These are phyloP conservation scores for Tanaodytes sp. DNA, from an alignment of 2,888 invertebrate species.

Conservation along the genomic window DNA sequence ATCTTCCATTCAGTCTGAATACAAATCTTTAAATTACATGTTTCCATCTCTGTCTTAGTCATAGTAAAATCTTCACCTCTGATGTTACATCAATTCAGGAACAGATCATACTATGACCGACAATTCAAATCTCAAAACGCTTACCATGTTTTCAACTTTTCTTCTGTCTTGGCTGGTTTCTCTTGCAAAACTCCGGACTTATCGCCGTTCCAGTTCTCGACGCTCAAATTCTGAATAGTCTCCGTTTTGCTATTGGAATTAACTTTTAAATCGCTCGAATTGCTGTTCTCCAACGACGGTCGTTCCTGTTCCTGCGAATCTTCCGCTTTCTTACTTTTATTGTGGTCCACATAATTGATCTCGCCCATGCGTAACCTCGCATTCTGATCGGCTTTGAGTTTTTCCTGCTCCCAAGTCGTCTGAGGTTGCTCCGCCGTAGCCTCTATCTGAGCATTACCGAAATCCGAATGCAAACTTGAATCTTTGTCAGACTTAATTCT, in stretches of 20 bases:
- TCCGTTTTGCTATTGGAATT: conserved; percentile 56
- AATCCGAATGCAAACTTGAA: conserved; percentile 10
- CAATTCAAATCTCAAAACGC: conserved; percentile 1
- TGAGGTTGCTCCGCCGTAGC: conserved; percentile 55
- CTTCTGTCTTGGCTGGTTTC: conserved; percentile 72
- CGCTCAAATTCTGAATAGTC: conserved; percentile 45
- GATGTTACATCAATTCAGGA: background rate
- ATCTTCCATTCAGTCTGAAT: no score
- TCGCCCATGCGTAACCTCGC: conserved; percentile 65
- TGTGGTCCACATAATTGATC: conserved; percentile 53
- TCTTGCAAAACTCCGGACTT: conserved; percentile 55
- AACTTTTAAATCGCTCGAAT: conserved; percentile 65
- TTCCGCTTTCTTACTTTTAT: conserved; percentile 26
- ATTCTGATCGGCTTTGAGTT: conserved; percentile 68
- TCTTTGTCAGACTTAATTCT: conserved; percentile 26
- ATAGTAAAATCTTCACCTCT: conserved; percentile 30
- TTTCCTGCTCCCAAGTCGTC: conserved; percentile 70
- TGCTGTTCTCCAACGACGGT: conserved; percentile 63
- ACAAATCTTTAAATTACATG: no score
- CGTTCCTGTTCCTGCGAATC: conserved; percentile 53
- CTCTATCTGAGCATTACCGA: conserved; percentile 8
- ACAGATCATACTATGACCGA: no score
- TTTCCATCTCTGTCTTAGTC: conserved; percentile 24
- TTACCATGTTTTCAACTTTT: conserved; percentile 84
- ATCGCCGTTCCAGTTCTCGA: conserved; percentile 58